Percentiles rank a stretch among this genome's conserved stretches.
Evolutionary conservation across 2,113 vertebrate genomes (phyloP).

Genomic region (Eupsittula cactorum): DNA sequence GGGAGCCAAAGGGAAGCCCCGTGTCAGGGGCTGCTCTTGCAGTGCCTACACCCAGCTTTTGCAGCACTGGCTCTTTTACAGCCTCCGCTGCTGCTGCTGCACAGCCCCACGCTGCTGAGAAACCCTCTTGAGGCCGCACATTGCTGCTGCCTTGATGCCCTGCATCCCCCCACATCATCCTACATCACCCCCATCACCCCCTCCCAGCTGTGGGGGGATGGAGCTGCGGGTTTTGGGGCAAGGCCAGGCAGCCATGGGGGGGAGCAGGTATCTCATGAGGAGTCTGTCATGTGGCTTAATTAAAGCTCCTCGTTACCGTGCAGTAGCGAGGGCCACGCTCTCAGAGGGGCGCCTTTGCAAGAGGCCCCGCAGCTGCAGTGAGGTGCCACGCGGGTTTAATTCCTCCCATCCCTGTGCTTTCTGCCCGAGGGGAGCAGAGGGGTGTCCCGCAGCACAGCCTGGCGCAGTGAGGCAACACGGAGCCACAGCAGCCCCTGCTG

Average conservation of each 20-base stretch:
- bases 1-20: neutral
- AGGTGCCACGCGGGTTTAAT: neutral
- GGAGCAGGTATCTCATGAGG: neutral
- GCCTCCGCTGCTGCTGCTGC: neutral
- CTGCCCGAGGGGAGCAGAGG: neutral
- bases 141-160: too few relatives aligned
- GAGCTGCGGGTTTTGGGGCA: neutral
- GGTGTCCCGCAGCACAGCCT: neutral
- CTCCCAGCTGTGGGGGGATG: neutral
- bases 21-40: neutral
- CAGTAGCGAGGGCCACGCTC: neutral
- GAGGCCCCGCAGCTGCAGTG: neutral
- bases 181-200: fast-evolving
- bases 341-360: neutral
- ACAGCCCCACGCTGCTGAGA: fast-evolving
- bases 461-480: neutral
- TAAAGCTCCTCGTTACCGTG: neutral
- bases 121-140: neutral
- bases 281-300: neutral
- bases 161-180: neutral
- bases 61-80: neutral
- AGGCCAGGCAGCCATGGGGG: neutral
- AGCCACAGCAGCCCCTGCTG: constrained; percentile 10
- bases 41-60: neutral
- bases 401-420: neutral